These are phyloP conservation scores for Sus scrofa DNA, from an alignment of 2,113 vertebrate genomes.

Conservation along the genomic window DNA sequence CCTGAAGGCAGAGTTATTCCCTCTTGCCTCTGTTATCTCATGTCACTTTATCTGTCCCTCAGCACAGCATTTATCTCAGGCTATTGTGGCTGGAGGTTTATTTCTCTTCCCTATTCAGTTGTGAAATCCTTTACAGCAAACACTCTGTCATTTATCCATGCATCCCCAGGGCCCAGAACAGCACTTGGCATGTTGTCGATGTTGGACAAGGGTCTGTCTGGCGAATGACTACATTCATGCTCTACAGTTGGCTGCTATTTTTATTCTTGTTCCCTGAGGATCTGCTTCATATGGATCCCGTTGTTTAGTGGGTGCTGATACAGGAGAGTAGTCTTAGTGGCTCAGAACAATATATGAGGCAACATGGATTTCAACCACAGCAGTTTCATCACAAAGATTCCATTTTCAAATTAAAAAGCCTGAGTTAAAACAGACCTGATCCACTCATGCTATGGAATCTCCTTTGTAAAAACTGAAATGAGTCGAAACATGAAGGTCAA, in stretches of 20 bases:
- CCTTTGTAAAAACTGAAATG: conserved; percentile 53
- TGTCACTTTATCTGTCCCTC: conserved; percentile 56
- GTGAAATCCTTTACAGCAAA: background rate
- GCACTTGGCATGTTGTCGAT: background rate
- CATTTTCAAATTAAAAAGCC: conserved; percentile 1
- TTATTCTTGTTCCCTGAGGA: background rate
- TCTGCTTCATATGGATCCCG: background rate
- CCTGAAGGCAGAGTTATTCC: conserved; percentile 12
- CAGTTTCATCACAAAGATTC: background rate
- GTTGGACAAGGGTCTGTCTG: background rate
- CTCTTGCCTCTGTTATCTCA: background rate
- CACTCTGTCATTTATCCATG: background rate
- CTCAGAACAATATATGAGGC: background rate
- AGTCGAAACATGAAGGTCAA: conserved; percentile 12
- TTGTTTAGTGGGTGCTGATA: background rate
- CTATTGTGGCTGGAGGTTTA: conserved; percentile 11
- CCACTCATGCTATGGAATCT: background rate
- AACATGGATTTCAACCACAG: background rate
- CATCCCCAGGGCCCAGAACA: background rate
- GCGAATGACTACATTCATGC: background rate
- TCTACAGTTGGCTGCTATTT: background rate
- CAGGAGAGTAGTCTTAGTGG: background rate
- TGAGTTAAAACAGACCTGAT: background rate
- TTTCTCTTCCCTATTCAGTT: background rate
- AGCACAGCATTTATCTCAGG: conserved; percentile 60